Base-by-base conservation (phyloP, 92 coral and sea anemone genomes). In the Porites rus region DNA sequence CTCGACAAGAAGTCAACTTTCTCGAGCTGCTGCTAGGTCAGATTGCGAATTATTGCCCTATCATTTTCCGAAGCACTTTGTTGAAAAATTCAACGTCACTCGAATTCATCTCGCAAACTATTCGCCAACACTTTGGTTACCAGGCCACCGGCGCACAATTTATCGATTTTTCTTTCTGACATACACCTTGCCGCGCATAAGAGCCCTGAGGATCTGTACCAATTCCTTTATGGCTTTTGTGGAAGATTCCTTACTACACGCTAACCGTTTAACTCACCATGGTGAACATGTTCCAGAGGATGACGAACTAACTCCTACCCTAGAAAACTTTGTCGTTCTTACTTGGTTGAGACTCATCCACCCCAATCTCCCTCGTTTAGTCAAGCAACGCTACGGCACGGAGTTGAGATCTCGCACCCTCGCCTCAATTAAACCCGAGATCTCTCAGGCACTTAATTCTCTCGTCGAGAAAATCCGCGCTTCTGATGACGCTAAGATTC, bases 191-290 rank as follows among this genome's bases (percentile, higher is more conserved):
- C 89, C 11, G 75, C 94, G 1, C 78, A 91, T 66, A 94, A 91
- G 77, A 87, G 93, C 64, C 97, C 97, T 9, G 97, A 91, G 52
- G 97, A 94, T 88, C 89, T 94, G 1, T 91, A 79, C 84, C 93
- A 94, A 68, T 43, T 90, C 31, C 80, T 25, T 93, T 7, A 87
- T 90, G 94, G 91, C 94, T 75, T 94, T 94, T 59, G 90, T 89
- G 14, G 94, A 94, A 74, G 97, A 91, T 54, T 54, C 59, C 10
- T 65, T 67, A 12, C 46, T 91, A 20, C 70, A 51, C 38, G 59
- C 85, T 9, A 77, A 85, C 53, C 66, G 85, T 52, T 66, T 85
- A 25, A 17, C 90, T 3, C 92, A 89, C 67, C 92, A 85, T 74
- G 92, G 92, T 3, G 78, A 75, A 46, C 62, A n/a, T 1, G 60